Conservation (phyloP, 2,888 invertebrate species). For the Alcis repandata region DNA sequence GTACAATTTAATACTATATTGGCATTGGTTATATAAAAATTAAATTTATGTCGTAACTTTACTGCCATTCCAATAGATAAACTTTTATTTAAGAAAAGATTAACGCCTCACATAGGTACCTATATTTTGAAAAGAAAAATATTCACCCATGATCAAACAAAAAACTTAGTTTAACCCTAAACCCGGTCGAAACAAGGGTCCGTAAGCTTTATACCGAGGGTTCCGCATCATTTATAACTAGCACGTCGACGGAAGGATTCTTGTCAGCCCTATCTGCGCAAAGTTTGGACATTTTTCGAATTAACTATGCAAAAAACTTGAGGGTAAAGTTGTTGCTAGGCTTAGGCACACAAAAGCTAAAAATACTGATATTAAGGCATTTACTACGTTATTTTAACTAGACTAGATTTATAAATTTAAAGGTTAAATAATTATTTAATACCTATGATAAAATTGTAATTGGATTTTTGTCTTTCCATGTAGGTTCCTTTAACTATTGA, state of each 20-base stretch:
- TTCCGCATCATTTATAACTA: slow-evolving; percentile 75
- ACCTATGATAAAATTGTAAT: too few relatives aligned
- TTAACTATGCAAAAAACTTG: slow-evolving; percentile 17
- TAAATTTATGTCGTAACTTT: background rate
- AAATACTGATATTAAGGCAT: too few relatives aligned
- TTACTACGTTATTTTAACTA: too few relatives aligned
- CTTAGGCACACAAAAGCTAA: too few relatives aligned
- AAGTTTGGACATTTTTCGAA: slow-evolving; percentile 51
- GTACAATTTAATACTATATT: too few relatives aligned
- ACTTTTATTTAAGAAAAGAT: background rate
- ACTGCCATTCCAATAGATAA: background rate
- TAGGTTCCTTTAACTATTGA: too few relatives aligned
- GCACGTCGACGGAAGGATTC: slow-evolving; percentile 70
- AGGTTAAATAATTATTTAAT: too few relatives aligned
- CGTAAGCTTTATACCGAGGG: slow-evolving; percentile 66
- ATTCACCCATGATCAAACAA: slow-evolving; percentile 51
- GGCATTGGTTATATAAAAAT: background rate
- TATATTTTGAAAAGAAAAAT: background rate
- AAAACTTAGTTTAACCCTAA: slow-evolving; percentile 62
- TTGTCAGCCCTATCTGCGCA: slow-evolving; percentile 62
- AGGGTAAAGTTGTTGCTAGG: background rate
- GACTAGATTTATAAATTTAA: too few relatives aligned
- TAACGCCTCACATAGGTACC: too few relatives aligned
- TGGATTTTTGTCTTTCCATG: too few relatives aligned
- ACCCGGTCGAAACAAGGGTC: slow-evolving; percentile 63